Evolutionary conservation across 2,113 vertebrate species (phyloP).

Genomic region (Tychaedon coryphoeus): DNA sequence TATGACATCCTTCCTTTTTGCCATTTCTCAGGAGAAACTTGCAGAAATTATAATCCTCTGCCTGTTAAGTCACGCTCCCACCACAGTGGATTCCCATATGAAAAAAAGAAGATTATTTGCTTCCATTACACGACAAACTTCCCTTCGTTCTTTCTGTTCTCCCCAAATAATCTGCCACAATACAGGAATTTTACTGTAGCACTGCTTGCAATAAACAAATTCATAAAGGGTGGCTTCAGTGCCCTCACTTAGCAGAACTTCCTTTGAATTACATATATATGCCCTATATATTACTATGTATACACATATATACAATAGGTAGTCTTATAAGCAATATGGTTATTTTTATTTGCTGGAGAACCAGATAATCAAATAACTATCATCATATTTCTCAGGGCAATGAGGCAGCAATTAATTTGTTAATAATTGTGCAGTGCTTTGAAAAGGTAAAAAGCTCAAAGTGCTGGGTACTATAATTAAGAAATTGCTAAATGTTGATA

Average conservation of each 20-base stretch:
- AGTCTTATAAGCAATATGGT: background rate
- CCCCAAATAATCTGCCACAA: background rate
- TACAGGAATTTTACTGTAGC: background rate
- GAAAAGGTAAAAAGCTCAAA: slow-evolving; percentile 30
- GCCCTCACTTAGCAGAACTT: background rate
- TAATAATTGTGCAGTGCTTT: slow-evolving; percentile 7
- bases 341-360: background rate
- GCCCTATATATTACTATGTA: background rate
- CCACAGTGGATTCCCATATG: background rate
- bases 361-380: background rate
- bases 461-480: slow-evolving; percentile 19
- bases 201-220: background rate
- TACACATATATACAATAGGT: background rate
- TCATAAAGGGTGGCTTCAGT: background rate
- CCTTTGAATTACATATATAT: background rate
- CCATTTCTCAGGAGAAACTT: background rate
- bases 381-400: background rate
- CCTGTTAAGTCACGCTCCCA: background rate
- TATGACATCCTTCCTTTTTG: background rate
- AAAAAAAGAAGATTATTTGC: background rate
- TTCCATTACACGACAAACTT: background rate
- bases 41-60: background rate
- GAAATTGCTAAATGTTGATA: slow-evolving; percentile 8
- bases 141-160: background rate
- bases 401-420: slow-evolving; percentile 24